Conservation (phyloP, 2,888 invertebrate species). For the Mellilla xanthometata region DNA sequence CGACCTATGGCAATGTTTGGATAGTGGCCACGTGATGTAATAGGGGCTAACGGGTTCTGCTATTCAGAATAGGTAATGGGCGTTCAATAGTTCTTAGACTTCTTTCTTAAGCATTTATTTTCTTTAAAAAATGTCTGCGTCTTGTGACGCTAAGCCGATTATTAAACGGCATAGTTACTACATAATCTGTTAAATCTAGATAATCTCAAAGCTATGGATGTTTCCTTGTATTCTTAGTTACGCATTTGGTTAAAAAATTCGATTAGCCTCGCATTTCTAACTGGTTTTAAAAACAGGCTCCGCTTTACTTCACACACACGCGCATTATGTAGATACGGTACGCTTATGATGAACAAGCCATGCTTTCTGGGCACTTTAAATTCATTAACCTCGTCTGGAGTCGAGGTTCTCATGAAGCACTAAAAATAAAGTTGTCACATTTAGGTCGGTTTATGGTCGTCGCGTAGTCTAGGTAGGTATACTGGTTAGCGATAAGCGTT, state of each 20-base stretch:
- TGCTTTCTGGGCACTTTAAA: constrained; percentile 7
- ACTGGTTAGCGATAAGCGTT: background rate
- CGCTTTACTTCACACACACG: constrained; percentile 12
- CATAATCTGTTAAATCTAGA: constrained; percentile 4
- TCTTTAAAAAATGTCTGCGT: background rate
- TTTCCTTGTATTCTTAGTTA: constrained; percentile 17
- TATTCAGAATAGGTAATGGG: constrained; percentile 19
- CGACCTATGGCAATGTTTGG: constrained; percentile 40
- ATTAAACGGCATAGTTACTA: background rate
- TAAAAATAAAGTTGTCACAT: constrained; percentile 4
- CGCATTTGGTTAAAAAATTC: constrained; percentile 15
- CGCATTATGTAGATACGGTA: constrained; percentile 10
- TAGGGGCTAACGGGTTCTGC: constrained; percentile 27
- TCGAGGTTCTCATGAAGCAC: constrained; percentile 2
- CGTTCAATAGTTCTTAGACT: constrained; percentile 8
- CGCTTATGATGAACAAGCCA: constrained; percentile 11
- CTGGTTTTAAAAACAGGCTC: constrained; percentile 21
- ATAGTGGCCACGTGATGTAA: constrained; percentile 26
- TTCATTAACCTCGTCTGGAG: constrained; percentile 10
- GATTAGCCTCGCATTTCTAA: constrained; percentile 26
- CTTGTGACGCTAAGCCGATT: background rate
- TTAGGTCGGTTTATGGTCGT: constrained; percentile 3
- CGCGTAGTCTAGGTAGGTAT: constrained; percentile 1
- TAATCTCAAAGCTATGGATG: background rate
- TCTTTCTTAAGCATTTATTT: constrained; percentile 1